Conservation (phyloP, 2,113 vertebrate genomes). For the Clarias macrocephalus region DNA sequence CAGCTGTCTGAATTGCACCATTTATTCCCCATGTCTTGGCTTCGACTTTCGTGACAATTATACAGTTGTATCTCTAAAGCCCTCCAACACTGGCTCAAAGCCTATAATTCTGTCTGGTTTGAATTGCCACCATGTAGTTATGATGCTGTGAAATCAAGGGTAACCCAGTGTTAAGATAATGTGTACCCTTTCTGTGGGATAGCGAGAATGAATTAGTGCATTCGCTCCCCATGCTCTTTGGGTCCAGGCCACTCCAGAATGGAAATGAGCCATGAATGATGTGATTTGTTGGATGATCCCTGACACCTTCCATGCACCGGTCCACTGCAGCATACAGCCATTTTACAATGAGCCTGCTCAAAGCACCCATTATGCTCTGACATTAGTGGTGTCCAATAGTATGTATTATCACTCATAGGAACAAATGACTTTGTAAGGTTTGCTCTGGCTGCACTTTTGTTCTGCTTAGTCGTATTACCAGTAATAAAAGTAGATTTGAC, state of each 20-base stretch:
- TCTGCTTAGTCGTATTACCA: not conserved
- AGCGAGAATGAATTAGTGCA: constrained; percentile 58
- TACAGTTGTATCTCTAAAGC: constrained; percentile 41
- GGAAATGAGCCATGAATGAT: constrained; percentile 68
- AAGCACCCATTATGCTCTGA: constrained; percentile 51
- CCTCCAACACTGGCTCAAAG: constrained; percentile 53
- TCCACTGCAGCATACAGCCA: constrained; percentile 50
- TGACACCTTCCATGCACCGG: constrained; percentile 36
- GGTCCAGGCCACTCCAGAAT: constrained; percentile 52
- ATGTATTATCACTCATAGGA: constrained; percentile 48
- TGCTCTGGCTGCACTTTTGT: constrained; percentile 28
- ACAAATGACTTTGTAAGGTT: constrained; percentile 38
- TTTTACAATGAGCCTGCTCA: constrained; percentile 48
- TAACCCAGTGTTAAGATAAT: constrained; percentile 52
- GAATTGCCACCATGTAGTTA: constrained; percentile 29
- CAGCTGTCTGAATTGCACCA: constrained; percentile 23
- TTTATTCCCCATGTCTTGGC: constrained; percentile 34
- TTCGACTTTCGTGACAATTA: constrained; percentile 49
- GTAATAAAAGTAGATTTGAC: constrained; percentile 19
- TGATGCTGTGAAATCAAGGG: constrained; percentile 51
- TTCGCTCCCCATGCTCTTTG: constrained; percentile 52
- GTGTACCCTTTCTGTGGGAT: constrained; percentile 49
- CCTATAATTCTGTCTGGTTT: constrained; percentile 57
- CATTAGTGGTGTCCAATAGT: constrained; percentile 49
- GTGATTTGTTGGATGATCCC: constrained; percentile 60